Base-by-base conservation (phyloP, 2,888 invertebrate genomes). In the Hofmannophila pseudospretella region DNA sequence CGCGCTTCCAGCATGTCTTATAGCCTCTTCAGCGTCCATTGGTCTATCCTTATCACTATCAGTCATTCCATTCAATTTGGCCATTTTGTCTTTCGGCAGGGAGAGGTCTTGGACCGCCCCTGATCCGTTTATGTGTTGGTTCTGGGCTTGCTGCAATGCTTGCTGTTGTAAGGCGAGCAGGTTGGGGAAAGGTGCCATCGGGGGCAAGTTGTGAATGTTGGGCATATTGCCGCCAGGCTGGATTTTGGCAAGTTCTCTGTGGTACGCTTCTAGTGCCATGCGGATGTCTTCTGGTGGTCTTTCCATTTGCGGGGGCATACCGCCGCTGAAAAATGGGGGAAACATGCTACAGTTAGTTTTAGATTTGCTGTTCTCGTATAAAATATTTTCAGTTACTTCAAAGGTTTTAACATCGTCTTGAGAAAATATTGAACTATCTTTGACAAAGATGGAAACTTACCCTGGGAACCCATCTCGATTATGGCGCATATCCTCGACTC, bases 231-330 rank as follows among this genome's bases (percentile, higher is more conserved):
- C 88, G 2, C 89, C 89, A 7, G 90, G 91, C 66, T 94, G 96
- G 49, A 98, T 87, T 74, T 97, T 96, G 62, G 95, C 93, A 46
- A 98, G 89, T 78, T 98, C 98, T 47, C 97, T 92, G 70, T 96
- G 96, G 82, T 97, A 97, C 14, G 96, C 94, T 64, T 96, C 96
- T 29, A 97, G 80, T 7, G 96, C 96, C 88, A 96, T 89, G 27
- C 96, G 91, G 62, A 97, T 94, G 59, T 97, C 96, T 55, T 97
- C 96, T n/a, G 94, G 86, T 36, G 86, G 85, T 46, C 87, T 65
- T 55, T 86, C 86, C 79, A 87, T 89, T 56, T 90, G 88, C 36
- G 90, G 90, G 54, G 90, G 88, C 68, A 89, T 89, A 36, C 91
- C 89, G 54, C 92, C 90, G 66, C 94, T 94, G 84, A 96, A 93